Conservation (phyloP, 2,888 invertebrate species). For the Idaea dimidiata region DNA sequence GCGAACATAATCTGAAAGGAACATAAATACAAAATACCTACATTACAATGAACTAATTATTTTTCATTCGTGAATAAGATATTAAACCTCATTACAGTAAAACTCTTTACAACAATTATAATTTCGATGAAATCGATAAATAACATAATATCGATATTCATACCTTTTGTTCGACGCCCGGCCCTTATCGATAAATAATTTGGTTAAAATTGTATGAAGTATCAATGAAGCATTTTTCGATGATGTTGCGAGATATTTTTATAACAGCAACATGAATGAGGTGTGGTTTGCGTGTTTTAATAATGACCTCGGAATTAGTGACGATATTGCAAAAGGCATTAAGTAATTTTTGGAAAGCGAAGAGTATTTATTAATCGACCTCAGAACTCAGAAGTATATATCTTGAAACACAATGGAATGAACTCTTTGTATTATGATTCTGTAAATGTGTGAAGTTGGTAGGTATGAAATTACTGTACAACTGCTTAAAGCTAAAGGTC, state of each 20-base stretch:
- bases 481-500: no score
- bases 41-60: neutral
- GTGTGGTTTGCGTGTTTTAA: slow-evolving; percentile 6
- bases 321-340: slow-evolving; percentile 34
- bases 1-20: neutral
- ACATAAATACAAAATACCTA: neutral
- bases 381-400: slow-evolving; percentile 8
- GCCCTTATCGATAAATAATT: slow-evolving; percentile 34
- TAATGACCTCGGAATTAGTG: slow-evolving; percentile 43
- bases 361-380: slow-evolving; percentile 36
- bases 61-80: slow-evolving; percentile 30
- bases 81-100: slow-evolving; percentile 29
- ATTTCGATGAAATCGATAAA: slow-evolving; percentile 25
- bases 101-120: slow-evolving; percentile 24
- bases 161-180: slow-evolving; percentile 52
- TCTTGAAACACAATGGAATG: neutral
- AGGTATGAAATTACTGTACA: neutral
- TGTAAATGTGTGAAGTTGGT: neutral
- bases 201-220: slow-evolving; percentile 21
- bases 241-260: neutral
- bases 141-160: slow-evolving; percentile 34
- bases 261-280: neutral
- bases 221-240: slow-evolving; percentile 16
- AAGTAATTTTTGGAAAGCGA: slow-evolving; percentile 49
- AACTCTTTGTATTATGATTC: neutral